Conservation (phyloP, 37 sponge, comb jelly and placozoan species). For the Chondrilla cf. caribensis region DNA sequence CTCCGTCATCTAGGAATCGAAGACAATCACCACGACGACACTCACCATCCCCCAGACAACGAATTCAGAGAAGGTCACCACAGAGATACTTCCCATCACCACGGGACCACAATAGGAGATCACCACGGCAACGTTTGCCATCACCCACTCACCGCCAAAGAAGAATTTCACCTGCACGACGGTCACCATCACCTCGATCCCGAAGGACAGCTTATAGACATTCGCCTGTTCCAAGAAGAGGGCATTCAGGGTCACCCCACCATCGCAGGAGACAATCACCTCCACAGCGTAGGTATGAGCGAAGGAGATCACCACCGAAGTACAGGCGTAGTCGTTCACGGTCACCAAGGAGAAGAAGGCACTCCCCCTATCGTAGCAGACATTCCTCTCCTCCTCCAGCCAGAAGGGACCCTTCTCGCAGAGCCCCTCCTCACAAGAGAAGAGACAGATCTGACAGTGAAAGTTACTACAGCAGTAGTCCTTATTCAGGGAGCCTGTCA, state of each 20-base stretch:
- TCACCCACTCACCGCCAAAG: neutral
- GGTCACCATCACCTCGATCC: neutral
- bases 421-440: constrained; percentile 8
- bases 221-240: neutral
- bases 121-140: neutral
- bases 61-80: no score
- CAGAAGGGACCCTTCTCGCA: neutral
- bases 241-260: neutral
- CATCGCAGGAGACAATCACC: neutral
- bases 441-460: neutral
- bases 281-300: no score
- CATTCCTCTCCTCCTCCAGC: neutral
- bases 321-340: neutral
- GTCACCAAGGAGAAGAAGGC: neutral
- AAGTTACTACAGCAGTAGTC: no score
- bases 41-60: neutral
- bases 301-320: no score
- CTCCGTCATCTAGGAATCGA: neutral
- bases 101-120: neutral
- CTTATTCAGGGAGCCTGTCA: no score
- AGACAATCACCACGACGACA: neutral
- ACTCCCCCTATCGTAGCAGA: neutral
- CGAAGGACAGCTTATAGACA: neutral
- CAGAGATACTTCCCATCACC: neutral
- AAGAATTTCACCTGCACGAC: neutral